These are phyloP conservation scores for Campaea margaritaria DNA, from an alignment of 2,888 invertebrate genomes.

Conservation along the genomic window DNA sequence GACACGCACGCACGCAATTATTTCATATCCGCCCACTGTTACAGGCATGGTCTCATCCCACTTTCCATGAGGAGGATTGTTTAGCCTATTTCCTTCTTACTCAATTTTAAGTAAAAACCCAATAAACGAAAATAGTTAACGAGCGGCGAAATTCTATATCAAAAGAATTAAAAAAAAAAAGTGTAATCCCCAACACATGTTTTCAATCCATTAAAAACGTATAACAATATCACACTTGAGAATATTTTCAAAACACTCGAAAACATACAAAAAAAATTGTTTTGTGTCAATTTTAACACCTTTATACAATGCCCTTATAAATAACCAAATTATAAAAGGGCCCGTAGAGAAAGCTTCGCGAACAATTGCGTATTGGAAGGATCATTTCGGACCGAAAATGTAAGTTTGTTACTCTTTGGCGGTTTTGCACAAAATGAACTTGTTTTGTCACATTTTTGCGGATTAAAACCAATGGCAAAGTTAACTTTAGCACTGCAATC, in stretches of 20 bases:
- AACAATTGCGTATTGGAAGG: background rate
- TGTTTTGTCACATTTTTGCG: constrained; percentile 22
- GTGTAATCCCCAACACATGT: constrained; percentile 23
- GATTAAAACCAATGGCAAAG: constrained; percentile 15
- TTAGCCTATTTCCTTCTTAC: too few species aligned
- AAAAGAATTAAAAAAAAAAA: constrained; percentile 22
- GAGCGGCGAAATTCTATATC: too few species aligned
- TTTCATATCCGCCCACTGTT: too few species aligned
- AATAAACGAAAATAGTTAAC: too few species aligned
- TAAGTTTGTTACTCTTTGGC: constrained; percentile 22
- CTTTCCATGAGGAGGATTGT: too few species aligned
- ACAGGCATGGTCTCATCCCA: too few species aligned
- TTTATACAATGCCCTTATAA: constrained; percentile 20
- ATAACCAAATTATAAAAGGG: background rate
- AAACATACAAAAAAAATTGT: constrained; percentile 25
- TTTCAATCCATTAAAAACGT: constrained; percentile 13
- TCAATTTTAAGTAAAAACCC: too few species aligned
- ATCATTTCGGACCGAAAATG: constrained; percentile 2
- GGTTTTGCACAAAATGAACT: constrained; percentile 32
- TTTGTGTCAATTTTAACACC: constrained; percentile 32
- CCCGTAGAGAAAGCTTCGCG: background rate
- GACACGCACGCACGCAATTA: too few species aligned
- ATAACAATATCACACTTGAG: constrained; percentile 27
- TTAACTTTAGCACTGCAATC: background rate
- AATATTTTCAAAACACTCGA: constrained; percentile 27